phyloP scores from a whole-genome alignment of 2,888 invertebrate species.

The Andrena fulva region DNA sequence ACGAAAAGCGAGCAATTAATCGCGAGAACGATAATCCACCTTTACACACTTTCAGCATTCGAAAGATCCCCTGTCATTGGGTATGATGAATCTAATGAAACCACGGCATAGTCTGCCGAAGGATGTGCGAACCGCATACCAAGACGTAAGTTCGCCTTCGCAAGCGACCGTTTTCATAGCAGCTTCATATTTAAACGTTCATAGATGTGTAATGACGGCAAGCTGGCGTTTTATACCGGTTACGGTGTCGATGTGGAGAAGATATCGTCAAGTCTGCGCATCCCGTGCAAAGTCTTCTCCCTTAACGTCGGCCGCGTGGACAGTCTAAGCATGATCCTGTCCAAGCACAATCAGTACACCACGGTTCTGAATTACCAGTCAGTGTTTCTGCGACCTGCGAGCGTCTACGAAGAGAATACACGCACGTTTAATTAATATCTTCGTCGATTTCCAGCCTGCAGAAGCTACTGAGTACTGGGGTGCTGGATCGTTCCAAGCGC shows the following conservation, averaged over 20 bases:
- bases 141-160: slow-evolving; percentile 34
- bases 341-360: slow-evolving; percentile 71
- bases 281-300: slow-evolving; percentile 69
- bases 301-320: slow-evolving; percentile 66
- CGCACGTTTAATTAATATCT: not conserved
- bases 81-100: slow-evolving; percentile 61
- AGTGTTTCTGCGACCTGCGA: slow-evolving; percentile 35
- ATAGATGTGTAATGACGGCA: slow-evolving; percentile 46
- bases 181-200: not conserved
- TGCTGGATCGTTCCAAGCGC: slow-evolving; percentile 63
- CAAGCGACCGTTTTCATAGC: not conserved
- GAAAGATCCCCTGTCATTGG: slow-evolving; percentile 43
- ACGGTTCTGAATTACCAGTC: slow-evolving; percentile 74
- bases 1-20: not conserved
- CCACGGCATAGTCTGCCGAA: slow-evolving; percentile 60
- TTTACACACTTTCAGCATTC: slow-evolving; percentile 40
- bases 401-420: too few species aligned
- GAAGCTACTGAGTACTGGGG: slow-evolving; percentile 66
- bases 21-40: too few species aligned
- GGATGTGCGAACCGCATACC: slow-evolving; percentile 27
- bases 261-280: not conserved
- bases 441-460: slow-evolving; percentile 58
- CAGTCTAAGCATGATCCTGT: slow-evolving; percentile 70
- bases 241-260: slow-evolving; percentile 39
- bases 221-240: slow-evolving; percentile 61